These are phyloP conservation scores for Euborellia annulipes DNA, from an alignment of 1,140 invertebrate genomes.

Conservation along the genomic window DNA sequence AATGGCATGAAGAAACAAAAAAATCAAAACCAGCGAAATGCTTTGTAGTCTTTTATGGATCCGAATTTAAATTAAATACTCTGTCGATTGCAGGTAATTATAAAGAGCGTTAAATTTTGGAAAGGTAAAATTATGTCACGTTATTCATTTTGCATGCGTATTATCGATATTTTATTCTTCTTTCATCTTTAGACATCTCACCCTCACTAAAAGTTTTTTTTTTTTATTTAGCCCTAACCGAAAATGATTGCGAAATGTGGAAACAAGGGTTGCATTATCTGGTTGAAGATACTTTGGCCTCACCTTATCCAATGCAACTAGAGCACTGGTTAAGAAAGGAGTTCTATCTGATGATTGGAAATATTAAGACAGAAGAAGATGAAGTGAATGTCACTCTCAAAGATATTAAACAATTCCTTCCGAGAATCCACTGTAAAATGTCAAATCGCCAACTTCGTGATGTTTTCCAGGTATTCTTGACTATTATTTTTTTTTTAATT, in stretches of 20 bases:
- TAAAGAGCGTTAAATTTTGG: too few relatives aligned
- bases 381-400: constrained; percentile 42
- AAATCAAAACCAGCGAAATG: constrained; percentile 61
- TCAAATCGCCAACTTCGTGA: constrained; percentile 66
- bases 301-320: constrained; percentile 73
- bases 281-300: constrained; percentile 57
- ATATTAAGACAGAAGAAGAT: too few relatives aligned
- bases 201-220: too few relatives aligned
- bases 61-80: constrained; percentile 77
- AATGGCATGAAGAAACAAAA: constrained; percentile 77
- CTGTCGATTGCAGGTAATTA: constrained; percentile 77
- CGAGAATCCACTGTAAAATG: constrained; percentile 82
- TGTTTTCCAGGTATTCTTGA: constrained; percentile 41
- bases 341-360: constrained; percentile 61
- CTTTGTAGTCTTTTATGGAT: constrained; percentile 82
- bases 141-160: too few relatives aligned
- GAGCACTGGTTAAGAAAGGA: constrained; percentile 86
- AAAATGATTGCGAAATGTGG: constrained; percentile 80
- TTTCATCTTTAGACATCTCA: too few relatives aligned
- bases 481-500: too few relatives aligned
- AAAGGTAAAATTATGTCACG: too few relatives aligned
- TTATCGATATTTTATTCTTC: too few relatives aligned
- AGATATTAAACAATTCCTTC: constrained; percentile 80
- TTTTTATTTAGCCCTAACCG: constrained; percentile 51
- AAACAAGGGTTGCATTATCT: constrained; percentile 64